Evolutionary conservation across 2,113 vertebrate genomes (phyloP).

Genomic region (Haliaeetus leucogaster): DNA sequence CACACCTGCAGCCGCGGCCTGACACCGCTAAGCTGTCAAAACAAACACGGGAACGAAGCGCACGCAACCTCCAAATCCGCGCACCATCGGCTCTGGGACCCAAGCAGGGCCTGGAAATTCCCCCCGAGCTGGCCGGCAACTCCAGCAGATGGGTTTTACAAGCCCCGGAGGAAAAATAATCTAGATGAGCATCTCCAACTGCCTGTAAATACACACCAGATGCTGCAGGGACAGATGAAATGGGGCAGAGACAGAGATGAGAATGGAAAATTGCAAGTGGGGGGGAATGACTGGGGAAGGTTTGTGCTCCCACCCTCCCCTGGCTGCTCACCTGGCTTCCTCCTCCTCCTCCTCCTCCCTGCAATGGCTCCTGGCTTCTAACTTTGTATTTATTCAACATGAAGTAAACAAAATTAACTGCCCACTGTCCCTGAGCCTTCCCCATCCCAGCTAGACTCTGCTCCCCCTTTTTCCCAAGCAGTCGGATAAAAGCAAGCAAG

Average conservation of each 20-base stretch:
- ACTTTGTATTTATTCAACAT: background rate
- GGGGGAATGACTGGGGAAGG: background rate
- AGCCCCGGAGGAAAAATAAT: background rate
- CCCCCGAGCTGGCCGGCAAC: background rate
- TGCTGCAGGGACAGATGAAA: background rate
- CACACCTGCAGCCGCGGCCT: background rate
- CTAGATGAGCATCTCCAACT: background rate
- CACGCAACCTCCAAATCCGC: background rate
- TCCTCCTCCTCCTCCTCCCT: background rate
- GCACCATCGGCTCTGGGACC: background rate
- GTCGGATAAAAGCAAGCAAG: background rate
- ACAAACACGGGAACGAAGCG: background rate
- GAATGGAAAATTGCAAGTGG: background rate
- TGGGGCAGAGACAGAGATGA: background rate
- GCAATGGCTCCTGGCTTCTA: background rate
- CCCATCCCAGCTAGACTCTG: background rate
- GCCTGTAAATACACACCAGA: background rate
- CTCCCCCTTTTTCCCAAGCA: background rate
- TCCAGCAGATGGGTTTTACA: slow-evolving; percentile 43
- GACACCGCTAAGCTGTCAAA: background rate
- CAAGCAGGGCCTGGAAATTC: background rate
- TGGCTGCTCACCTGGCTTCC: background rate
- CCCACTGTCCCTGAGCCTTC: background rate
- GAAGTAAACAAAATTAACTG: background rate
- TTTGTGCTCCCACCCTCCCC: background rate